Base-by-base conservation (phyloP, 2,797 vertebrate species). In the Sebastes reedi region DNA sequence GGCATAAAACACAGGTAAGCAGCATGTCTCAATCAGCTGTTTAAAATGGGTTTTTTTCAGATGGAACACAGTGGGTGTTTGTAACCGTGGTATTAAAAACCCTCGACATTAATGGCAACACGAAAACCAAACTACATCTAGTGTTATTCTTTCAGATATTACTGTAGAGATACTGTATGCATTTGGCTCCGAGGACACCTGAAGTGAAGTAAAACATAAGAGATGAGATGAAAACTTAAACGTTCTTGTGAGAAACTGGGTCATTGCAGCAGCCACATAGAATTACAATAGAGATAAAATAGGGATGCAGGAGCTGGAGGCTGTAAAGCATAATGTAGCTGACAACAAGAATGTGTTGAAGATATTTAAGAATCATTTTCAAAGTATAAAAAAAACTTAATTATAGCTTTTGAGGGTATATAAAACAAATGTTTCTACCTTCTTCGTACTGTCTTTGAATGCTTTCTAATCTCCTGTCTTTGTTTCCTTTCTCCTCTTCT, bases 391-490 rank as follows among this genome's bases (percentile, higher is more conserved):
- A 74, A 54, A 22, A 68, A 50, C 5, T 54, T 74, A 79, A 81
- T 85, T 76, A 32, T 32, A 82, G 75, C 76, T 82, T 87, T 65
- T 67, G n/a, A 82, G 61, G 67, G 25, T 77, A 56, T 61, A 16
- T 46, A 77, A 82, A 88, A 77, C 72, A 83, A 86, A 86, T 65
- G 72, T 58, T 76, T 73, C 82, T 16, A 1, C 72, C 85, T 50
- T 59, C 55, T 20, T 59, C 32, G 61, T 60, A n/a, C 66, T 64
- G 22, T 86, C 88, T 89, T 27, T 82, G 71, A 69, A 75, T 87
- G 80, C 91, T 92, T 90, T 92, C 87, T 94, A 90, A 93, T 73
- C 74, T 68, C 36, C 65, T 81, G n/a, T 83, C 70, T 71, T 67
- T 67, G 61, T 67, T 25, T 67, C 39, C 67, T 39, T 34, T 11